Evolutionary conservation across 2,797 vertebrate genomes (phyloP).

Genomic region (Poeciliopsis presidionis): DNA sequence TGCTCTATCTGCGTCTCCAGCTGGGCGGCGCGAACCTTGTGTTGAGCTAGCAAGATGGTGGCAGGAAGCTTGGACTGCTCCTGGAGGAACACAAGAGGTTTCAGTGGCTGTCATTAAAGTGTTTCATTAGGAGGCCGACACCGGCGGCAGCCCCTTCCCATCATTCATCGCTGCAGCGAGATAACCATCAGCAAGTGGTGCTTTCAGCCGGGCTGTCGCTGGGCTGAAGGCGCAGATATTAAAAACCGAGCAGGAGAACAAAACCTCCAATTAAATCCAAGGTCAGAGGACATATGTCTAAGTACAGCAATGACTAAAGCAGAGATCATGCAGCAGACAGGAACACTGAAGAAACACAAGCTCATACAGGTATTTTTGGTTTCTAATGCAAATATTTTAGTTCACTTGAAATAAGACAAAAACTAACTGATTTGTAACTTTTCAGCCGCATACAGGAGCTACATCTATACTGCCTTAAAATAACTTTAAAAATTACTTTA

Average conservation of each 20-base stretch:
- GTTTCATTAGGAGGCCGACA: conserved; percentile 16
- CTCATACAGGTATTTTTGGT: too few species aligned
- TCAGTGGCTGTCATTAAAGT: conserved; percentile 9
- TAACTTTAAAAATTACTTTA: too few species aligned
- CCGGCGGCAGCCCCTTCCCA: background rate
- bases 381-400: too few species aligned
- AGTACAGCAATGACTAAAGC: conserved; percentile 39
- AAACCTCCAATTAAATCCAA: conserved; percentile 72
- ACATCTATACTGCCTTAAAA: too few species aligned
- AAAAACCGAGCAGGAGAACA: conserved; percentile 47
- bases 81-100: conserved; percentile 73
- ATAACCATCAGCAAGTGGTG: conserved; percentile 30
- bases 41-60: conserved; percentile 91
- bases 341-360: background rate
- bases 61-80: conserved; percentile 94
- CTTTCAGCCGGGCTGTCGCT: conserved; percentile 44
- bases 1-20: conserved; percentile 92
- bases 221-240: conserved; percentile 58
- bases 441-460: too few species aligned
- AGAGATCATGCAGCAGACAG: background rate
- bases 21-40: conserved; percentile 91
- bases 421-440: too few species aligned
- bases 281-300: conserved; percentile 64
- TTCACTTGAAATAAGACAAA: too few species aligned
- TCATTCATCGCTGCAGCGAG: conserved; percentile 14